Evolutionary conservation across 2,113 vertebrate species (phyloP).

Genomic region (Oncorhynchus nerka): DNA sequence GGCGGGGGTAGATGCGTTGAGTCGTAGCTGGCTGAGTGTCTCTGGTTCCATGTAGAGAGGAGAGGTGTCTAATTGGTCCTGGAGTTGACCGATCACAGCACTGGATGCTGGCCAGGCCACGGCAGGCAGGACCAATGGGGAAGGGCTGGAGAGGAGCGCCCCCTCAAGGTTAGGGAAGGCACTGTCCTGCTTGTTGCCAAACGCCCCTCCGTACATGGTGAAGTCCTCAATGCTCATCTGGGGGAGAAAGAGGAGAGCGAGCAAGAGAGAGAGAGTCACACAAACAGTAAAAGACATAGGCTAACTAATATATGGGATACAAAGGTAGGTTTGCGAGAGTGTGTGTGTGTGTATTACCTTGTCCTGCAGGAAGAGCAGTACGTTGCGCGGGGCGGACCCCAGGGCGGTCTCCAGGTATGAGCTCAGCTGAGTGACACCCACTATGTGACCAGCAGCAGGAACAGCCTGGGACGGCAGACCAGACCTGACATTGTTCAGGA

Average conservation of each 20-base stretch:
- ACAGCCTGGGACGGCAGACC: constrained; percentile 30
- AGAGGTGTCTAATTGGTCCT: constrained; percentile 80
- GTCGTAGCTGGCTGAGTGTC: constrained; percentile 81
- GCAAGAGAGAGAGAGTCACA: too few relatives aligned
- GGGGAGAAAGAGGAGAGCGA: not conserved
- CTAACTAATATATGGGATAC: too few relatives aligned
- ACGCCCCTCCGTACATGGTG: constrained; percentile 85
- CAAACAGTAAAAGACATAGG: too few relatives aligned
- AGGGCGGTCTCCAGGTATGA: constrained; percentile 77
- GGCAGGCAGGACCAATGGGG: constrained; percentile 79
- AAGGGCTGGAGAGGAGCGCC: constrained; percentile 75
- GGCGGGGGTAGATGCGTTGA: constrained; percentile 80
- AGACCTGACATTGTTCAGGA: constrained; percentile 36
- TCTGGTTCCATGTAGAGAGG: constrained; percentile 85
- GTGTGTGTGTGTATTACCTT: constrained; percentile 67
- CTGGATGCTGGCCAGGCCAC: constrained; percentile 83
- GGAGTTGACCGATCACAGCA: constrained; percentile 78
- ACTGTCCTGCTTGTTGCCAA: constrained; percentile 88
- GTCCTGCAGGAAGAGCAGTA: constrained; percentile 86
- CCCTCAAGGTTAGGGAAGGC: constrained; percentile 83
- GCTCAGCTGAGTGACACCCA: constrained; percentile 75
- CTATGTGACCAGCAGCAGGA: constrained; percentile 79
- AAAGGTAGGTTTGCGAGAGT: too few relatives aligned
- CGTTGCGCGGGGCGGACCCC: constrained; percentile 74
- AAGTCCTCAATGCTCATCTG: constrained; percentile 90